These are phyloP conservation scores for Panagrolaimus sp. DNA, from an alignment of 1,140 invertebrate species.

Conservation along the genomic window DNA sequence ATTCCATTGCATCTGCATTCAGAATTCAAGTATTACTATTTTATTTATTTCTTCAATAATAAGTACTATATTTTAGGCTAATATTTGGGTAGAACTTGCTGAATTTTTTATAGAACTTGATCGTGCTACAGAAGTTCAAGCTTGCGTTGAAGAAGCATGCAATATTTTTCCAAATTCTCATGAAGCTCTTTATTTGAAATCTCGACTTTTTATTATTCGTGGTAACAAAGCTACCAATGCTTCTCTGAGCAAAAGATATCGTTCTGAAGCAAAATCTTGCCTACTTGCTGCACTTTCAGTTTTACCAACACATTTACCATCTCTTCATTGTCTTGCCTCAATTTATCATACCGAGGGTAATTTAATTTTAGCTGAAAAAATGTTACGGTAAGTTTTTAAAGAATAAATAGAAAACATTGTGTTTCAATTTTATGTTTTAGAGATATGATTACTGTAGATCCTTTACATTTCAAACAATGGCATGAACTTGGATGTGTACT, in stretches of 20 bases:
- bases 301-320: conserved; percentile 41
- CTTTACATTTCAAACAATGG: conserved; percentile 40
- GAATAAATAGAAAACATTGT: not conserved
- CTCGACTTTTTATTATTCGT: conserved; percentile 41
- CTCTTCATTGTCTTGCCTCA: conserved; percentile 35
- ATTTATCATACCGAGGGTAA: conserved; percentile 47
- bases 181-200: conserved; percentile 57
- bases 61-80: conserved; percentile 20
- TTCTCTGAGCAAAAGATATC: conserved; percentile 18
- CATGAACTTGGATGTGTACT: conserved; percentile 46
- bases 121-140: conserved; percentile 40
- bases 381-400: conserved; percentile 40
- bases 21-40: conserved; percentile 19
- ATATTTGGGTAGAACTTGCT: conserved; percentile 56
- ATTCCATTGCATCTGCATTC: conserved; percentile 24
- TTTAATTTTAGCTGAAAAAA: conserved; percentile 53
- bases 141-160: conserved; percentile 56
- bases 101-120: conserved; percentile 52
- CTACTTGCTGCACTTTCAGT: conserved; percentile 51
- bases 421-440: conserved; percentile 39
- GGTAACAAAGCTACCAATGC: conserved; percentile 28
- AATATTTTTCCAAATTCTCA: conserved; percentile 52
- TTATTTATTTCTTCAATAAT: too few relatives aligned
- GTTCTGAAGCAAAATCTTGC: conserved; percentile 41
- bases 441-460: conserved; percentile 48